phyloP scores from a whole-genome alignment of 2,888 invertebrate species.

The Ophion ellenae region DNA sequence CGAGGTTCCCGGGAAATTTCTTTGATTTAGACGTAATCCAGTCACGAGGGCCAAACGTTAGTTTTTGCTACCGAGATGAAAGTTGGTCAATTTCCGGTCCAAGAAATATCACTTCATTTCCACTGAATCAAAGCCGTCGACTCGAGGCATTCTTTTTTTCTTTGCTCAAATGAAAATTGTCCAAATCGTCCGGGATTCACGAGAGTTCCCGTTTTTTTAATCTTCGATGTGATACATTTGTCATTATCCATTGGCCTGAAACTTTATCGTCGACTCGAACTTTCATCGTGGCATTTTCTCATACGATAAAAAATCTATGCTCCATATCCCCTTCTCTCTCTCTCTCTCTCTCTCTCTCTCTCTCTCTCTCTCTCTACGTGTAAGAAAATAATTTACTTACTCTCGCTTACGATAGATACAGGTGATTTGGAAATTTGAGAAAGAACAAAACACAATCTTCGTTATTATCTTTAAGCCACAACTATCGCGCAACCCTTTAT shows the following conservation, averaged over 20 bases:
- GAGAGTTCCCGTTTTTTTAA: conserved; percentile 10
- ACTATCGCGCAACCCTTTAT: conserved; percentile 58
- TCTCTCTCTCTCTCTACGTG: conserved; percentile 9
- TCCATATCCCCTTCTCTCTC: conserved; percentile 1
- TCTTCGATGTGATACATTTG: conserved; percentile 38
- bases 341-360: neutral
- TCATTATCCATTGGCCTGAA: conserved; percentile 34
- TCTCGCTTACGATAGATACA: conserved; percentile 50
- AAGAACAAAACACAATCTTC: conserved; percentile 40
- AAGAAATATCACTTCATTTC: neutral
- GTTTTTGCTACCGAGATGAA: neutral
- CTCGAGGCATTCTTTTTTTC: conserved; percentile 21
- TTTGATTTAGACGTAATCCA: too few species aligned
- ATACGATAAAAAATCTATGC: conserved; percentile 15
- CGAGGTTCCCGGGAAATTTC: neutral
- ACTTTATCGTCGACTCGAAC: conserved; percentile 41
- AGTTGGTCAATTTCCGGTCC: conserved; percentile 12
- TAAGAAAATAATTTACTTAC: conserved; percentile 55
- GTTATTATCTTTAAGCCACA: conserved; percentile 55
- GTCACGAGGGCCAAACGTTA: neutral
- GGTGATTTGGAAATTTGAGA: conserved; percentile 53
- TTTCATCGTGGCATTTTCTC: conserved; percentile 62
- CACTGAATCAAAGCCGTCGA: neutral
- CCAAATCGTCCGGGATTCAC: neutral
- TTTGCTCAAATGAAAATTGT: conserved; percentile 1